phyloP scores from a whole-genome alignment of 2,888 invertebrate genomes.

The Caenorhabditis plicata region DNA sequence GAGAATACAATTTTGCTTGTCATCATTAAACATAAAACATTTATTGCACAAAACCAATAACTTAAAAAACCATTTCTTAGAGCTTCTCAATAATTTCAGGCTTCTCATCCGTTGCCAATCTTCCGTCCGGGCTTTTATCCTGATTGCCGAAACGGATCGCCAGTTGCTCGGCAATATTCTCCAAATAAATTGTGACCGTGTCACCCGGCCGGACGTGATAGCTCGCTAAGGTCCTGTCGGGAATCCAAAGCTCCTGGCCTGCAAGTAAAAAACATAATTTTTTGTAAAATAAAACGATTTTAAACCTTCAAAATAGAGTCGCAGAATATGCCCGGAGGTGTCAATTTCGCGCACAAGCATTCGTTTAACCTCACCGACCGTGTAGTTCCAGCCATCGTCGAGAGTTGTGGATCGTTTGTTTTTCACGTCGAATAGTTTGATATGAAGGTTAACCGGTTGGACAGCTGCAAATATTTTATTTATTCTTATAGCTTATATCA shows the following conservation, averaged over 20 bases:
- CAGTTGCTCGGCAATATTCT: constrained; percentile 31
- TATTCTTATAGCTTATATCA: too few species aligned
- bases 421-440: constrained; percentile 26
- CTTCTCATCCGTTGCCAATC: too few species aligned
- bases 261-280: constrained; percentile 1
- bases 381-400: constrained; percentile 33
- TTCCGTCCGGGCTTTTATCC: constrained; percentile 28
- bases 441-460: constrained; percentile 14
- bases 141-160: constrained; percentile 29
- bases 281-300: neutral
- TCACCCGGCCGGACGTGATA: constrained; percentile 30
- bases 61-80: too few species aligned
- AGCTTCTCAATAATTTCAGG: too few species aligned
- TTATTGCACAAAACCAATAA: too few species aligned
- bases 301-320: constrained; percentile 31
- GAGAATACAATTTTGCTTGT: too few species aligned
- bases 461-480: constrained; percentile 13
- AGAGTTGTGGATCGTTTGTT: constrained; percentile 21
- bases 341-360: constrained; percentile 27
- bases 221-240: constrained; percentile 29
- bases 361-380: constrained; percentile 20
- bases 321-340: constrained; percentile 21
- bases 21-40: too few species aligned
- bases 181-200: constrained; percentile 26
- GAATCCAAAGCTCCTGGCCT: constrained; percentile 38